Percentiles rank a stretch among this genome's conserved stretches.
Conservation (phyloP, 2,797 vertebrate species). For the Myotis pilosus region DNA sequence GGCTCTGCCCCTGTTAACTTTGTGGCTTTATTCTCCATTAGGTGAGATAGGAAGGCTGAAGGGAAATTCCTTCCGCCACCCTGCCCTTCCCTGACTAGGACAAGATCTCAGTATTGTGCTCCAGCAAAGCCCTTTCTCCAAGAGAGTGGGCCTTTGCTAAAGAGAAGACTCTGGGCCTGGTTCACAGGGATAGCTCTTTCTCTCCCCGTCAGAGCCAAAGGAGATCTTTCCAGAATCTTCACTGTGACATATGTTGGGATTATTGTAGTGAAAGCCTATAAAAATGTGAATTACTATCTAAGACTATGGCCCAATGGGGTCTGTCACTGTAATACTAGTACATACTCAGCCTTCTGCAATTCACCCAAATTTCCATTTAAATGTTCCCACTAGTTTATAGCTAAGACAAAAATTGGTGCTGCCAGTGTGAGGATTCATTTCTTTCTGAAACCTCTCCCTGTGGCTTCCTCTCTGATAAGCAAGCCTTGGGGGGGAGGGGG, state of each 20-base stretch:
- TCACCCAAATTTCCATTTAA: background rate
- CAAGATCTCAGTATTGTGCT: background rate
- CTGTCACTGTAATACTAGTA: background rate
- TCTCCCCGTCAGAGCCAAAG: background rate
- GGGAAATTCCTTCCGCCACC: background rate
- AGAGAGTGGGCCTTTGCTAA: background rate
- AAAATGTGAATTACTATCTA: background rate
- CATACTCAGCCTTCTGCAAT: background rate
- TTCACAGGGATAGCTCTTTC: background rate
- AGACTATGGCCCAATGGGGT: background rate
- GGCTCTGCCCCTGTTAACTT: background rate
- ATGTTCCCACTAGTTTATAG: background rate
- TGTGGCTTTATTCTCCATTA: background rate
- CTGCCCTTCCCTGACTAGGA: background rate
- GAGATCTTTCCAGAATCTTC: background rate
- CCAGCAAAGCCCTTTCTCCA: background rate
- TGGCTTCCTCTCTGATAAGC: background rate
- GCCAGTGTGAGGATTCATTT: background rate
- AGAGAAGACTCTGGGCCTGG: background rate
- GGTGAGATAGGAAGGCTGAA: background rate
- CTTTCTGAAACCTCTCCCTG: constrained; percentile 53
- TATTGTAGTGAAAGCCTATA: background rate
- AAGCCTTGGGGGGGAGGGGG: too few relatives aligned
- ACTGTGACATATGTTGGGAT: background rate
- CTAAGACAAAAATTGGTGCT: background rate